phyloP scores from a whole-genome alignment of 1,140 invertebrate species.

The Sitodiplosis mosellana region DNA sequence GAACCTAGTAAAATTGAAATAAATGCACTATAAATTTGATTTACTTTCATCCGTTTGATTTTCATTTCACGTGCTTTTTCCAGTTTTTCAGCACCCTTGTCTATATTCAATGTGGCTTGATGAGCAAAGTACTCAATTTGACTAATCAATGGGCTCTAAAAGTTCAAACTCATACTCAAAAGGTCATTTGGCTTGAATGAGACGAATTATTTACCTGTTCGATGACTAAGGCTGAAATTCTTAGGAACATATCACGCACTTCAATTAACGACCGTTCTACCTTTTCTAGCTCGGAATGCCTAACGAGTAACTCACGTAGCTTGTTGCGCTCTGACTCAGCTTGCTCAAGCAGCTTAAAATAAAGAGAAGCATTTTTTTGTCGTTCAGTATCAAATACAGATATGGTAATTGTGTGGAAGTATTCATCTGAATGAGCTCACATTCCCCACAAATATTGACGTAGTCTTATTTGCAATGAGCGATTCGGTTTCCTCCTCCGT shows the following conservation, averaged over 20 bases:
- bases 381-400: neutral
- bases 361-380: neutral
- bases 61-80: slow-evolving; percentile 17
- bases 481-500: slow-evolving; percentile 23
- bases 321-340: slow-evolving; percentile 21
- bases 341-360: slow-evolving; percentile 17
- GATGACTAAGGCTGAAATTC: slow-evolving; percentile 21
- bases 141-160: slow-evolving; percentile 18
- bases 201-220: slow-evolving; percentile 12
- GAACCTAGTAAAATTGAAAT: no score
- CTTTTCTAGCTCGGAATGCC: slow-evolving; percentile 20
- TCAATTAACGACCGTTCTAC: slow-evolving; percentile 23
- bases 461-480: slow-evolving; percentile 18
- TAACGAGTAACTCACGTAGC: slow-evolving; percentile 19
- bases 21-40: neutral
- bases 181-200: no score
- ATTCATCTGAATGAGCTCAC: slow-evolving; percentile 9
- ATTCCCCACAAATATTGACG: slow-evolving; percentile 23
- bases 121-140: slow-evolving; percentile 23
- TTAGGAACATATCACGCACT: slow-evolving; percentile 21
- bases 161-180: no score
- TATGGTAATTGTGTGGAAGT: neutral
- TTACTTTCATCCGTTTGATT: slow-evolving; percentile 19
- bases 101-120: slow-evolving; percentile 17
- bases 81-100: slow-evolving; percentile 18